Base-by-base conservation (phyloP, 2,888 invertebrate genomes). In the Ophion ellenae region DNA sequence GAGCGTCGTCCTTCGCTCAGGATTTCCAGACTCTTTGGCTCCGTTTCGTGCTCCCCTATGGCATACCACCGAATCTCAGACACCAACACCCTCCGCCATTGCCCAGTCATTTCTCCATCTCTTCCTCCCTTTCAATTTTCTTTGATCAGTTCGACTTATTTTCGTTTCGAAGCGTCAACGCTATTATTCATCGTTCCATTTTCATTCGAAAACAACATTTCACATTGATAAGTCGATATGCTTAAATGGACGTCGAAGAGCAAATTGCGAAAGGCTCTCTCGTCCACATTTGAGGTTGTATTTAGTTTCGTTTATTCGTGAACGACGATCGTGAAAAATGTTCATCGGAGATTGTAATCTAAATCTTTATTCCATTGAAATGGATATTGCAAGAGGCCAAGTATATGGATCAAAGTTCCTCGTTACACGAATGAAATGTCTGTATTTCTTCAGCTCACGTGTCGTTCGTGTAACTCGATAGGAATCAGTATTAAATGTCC, bases 1-100 rank as follows among this genome's bases (percentile, higher is more conserved):
- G 83, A 86, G 87, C 87, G 89, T 88, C 88, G 87, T 86, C 87
- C 89, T 88, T 88, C 87, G 88, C 87, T 73, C 76, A 63, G 78
- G 85, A 84, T 74, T 75, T 80, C 79, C 75, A 83, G 83, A 86
- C 83, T 86, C 66, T 79, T 81, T 71, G 83, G 83, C 86, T 83
- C 83, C 86, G 81, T 83, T 59, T 75, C 74, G 28, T 47, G 59
- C 45, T 47, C 32, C 40, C 20, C 63, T 20, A 67, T 75, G 53
- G 24, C 79, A 61, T 40, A 70, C 45, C 20, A 20, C 53, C 53
- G 76, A 36, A 67, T 59, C 67, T 74, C 83, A n/a, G 10, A 59
- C 61, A 40, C 61, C 70, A 10, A 47, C 28, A 28, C 40, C 47
- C 45, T n/a, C 40, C 24, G n/a, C 24, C n/a, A 40, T n/a, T 45